Evolutionary conservation across 2,888 invertebrate genomes (phyloP), one percentile per base, ranked within the genome.

Genomic region (Mimumesa dahlbomi): DNA sequence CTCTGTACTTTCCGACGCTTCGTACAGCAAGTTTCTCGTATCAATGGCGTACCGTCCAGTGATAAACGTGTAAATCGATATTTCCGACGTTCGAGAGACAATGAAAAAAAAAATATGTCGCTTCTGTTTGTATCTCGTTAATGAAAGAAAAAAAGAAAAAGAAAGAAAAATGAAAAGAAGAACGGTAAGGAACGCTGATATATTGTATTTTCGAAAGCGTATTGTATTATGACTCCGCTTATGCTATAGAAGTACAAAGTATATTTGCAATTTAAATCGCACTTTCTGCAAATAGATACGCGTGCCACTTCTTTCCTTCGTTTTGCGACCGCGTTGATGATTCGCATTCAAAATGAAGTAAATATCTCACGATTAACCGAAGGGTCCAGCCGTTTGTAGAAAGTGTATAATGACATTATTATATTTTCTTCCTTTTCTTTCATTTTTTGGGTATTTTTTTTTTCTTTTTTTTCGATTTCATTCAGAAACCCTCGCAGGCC

Each of bases 111-210:
- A 54, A 19, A 22, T 53, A 65, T 56, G 22, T 59, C 45, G 50
- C 31, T 62, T 48, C 14, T 25, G 6, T 3, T 65, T 38, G 43
- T 57, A 56, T 48, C n/a, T 58, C 6, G 25, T 25, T 7, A 25
- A 25, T 25, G 25, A n/a, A n/a, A n/a, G n/a, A n/a, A n/a, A n/a
- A n/a, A n/a, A n/a, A n/a, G n/a, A n/a, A n/a, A n/a, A n/a, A n/a
- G n/a, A n/a, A n/a, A n/a, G n/a, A n/a, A n/a, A n/a, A n/a, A n/a
- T n/a, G n/a, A n/a, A n/a, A n/a, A n/a, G n/a, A n/a, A 1, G 59
- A 19, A 72, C 75, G 75, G 75, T 75, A 76, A 75, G 75, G 56
- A 56, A 42, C 19, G 25, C 25, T 36, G 49, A 36, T 59, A 46
- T 56, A 14, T 25, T 25, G 16, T 59, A 34, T 42, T 14, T 48